Evolutionary conservation across 2,888 invertebrate genomes (phyloP).

Genomic region (Galerucella pusilla): DNA sequence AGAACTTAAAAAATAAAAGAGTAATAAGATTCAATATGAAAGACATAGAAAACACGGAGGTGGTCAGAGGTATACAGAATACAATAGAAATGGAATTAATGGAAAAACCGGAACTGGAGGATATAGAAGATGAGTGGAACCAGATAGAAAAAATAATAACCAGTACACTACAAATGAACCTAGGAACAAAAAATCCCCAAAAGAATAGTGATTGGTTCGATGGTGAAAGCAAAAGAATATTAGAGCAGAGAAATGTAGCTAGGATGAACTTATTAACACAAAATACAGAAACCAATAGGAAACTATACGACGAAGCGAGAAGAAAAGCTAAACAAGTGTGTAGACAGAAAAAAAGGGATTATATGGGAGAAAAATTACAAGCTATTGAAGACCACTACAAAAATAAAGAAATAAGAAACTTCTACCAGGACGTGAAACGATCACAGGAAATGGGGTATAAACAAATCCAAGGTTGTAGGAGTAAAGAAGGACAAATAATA

Average conservation of each 20-base stretch:
- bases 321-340: slow-evolving; percentile 2
- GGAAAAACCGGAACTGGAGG: no score
- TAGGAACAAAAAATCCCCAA: no score
- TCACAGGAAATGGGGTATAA: neutral
- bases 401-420: slow-evolving; percentile 3
- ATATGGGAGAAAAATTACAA: no score
- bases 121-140: no score
- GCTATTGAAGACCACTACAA: neutral
- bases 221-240: neutral
- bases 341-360: slow-evolving; percentile 4
- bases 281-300: neutral
- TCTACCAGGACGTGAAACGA: neutral
- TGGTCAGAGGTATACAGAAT: no score
- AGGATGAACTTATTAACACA: neutral
- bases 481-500: neutral
- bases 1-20: neutral
- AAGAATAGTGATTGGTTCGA: neutral
- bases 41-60: neutral
- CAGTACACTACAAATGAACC: no score
- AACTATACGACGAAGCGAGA: neutral
- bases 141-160: no score
- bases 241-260: slow-evolving; percentile 7
- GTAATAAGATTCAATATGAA: slow-evolving; percentile 7
- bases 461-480: slow-evolving; percentile 2
- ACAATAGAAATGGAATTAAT: no score